phyloP scores from a whole-genome alignment of 2,888 invertebrate genomes.

The Globia sparganii region DNA sequence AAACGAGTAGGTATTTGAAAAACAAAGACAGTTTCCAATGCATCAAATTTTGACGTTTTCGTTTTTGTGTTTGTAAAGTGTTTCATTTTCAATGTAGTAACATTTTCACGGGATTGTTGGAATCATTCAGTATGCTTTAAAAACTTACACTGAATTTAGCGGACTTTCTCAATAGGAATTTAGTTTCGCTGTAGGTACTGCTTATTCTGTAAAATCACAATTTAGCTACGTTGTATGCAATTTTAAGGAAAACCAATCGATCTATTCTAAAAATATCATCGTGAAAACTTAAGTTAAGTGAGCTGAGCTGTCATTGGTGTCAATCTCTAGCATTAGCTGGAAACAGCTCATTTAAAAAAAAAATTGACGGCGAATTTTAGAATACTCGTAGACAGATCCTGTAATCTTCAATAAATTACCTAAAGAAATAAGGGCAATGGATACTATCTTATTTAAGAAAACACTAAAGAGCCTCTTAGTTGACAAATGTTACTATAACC shows the following conservation, averaged over 20 bases:
- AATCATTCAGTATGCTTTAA: not conserved
- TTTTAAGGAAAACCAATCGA: not conserved
- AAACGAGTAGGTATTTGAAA: conserved; percentile 19
- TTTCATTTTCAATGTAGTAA: not conserved
- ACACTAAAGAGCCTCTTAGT: too few species aligned
- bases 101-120: not conserved
- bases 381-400: too few species aligned
- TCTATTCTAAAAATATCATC: not conserved
- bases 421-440: too few species aligned
- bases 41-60: conserved; percentile 5
- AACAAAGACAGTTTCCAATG: conserved; percentile 26
- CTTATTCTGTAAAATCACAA: not conserved
- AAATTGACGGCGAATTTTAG: too few species aligned
- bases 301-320: not conserved
- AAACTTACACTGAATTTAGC: too few species aligned
- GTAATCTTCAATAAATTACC: too few species aligned
- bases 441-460: too few species aligned
- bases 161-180: too few species aligned
- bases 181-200: too few species aligned
- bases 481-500: too few species aligned
- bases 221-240: not conserved
- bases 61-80: not conserved
- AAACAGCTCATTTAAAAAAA: too few species aligned
- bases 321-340: not conserved
- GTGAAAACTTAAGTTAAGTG: not conserved